Evolutionary conservation across 1,140 invertebrate genomes (phyloP), one percentile per base, ranked within the genome.

Genomic region (Hylaeus anthracinus): DNA sequence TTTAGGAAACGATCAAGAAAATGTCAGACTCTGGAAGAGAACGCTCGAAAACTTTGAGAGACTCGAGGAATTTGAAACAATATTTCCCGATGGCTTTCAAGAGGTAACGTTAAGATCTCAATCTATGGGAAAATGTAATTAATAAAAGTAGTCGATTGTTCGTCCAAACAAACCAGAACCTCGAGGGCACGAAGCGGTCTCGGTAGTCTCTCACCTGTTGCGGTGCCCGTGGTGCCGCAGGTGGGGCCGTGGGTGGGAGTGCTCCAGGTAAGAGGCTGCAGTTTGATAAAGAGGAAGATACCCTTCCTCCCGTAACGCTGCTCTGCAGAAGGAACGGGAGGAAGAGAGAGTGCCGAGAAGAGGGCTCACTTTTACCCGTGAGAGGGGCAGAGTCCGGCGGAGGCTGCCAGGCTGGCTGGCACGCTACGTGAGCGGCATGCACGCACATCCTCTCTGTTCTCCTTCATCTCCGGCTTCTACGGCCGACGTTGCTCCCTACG

Each of bases 361-460:
- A 70, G 66, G 37, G 60, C 60, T 72, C 87, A 63, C 72, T 84
- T 82, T 82, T 87, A 81, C 72, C 67, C 71, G 70, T 60, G 61
- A 80, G 72, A 51, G 77, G 81, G 56, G 71, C 61, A 72, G 64
- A 81, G 81, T 64, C 73, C 56, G 69, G 51, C 66, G 45, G 74
- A 86, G 84, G 82, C 86, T 89, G 87, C 81, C 86, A 85, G 84
- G 78, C 81, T 87, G 87, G 84, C 84, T 88, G 84, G 86, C 91
- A 91, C 88, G 90, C 90, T 91, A 92, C 92, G 92, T 92, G 91
- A 91, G 90, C 89, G 70, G 91, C 91, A 92, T 92, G 87, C 91
- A 92, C 91, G 91, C 90, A 92, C 90, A 89, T 91, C 86, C 85
- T 88, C 79, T 84, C 83, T 79, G 80, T 82, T 70, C 83, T 79